Evolutionary conservation across 2,797 vertebrate species (phyloP), one percentile per base, ranked within the genome.

Genomic region (Agapornis canus): DNA sequence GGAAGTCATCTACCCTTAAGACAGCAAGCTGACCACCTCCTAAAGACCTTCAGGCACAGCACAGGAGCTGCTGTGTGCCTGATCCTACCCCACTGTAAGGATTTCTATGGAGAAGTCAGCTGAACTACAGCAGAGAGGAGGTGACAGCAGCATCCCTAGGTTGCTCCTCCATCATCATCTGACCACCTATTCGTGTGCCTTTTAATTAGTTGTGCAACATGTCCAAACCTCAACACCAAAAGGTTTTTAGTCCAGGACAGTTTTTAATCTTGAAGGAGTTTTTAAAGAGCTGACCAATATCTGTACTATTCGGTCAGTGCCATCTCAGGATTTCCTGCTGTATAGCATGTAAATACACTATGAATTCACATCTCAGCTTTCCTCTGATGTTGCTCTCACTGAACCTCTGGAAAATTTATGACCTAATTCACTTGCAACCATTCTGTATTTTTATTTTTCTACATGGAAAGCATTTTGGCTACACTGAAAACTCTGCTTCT

Each of bases 51-150:
- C 47, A 60, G 22, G 31, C 29, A 6, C 9, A 56, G 21, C 0
- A 0, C 37, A 29, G 72, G 2, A 27, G 26, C 35, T 75, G 26
- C 10, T 1, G 0, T n/a, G 21, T 45, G 26, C 9, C 5, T 43
- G 14, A 12, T 57, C 64, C 56, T 37, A 13, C 47, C 4, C 11
- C 25, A 7, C 9, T 11, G 6, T 9, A 39, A 31, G 20, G 22
- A 22, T 37, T 43, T 15, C 32, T 49, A 23, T 22, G 19, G 40
- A 72, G 45, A 26, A 56, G 26, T 19, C 64, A 52, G 42, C 14
- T 27, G 7, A 18, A 48, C 21, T 56, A 49, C 32, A 32, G n/a
- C 43, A 40, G 60, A 75, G 64, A 20, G 29, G 26, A 47, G 31
- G 11, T 39, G n/a, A 48, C 21, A 72, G 21, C n/a, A 80, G 31